Percentiles rank a stretch among this genome's conserved stretches.
phyloP scores from a whole-genome alignment of 2,888 invertebrate species.

The Trimorus sp. region DNA sequence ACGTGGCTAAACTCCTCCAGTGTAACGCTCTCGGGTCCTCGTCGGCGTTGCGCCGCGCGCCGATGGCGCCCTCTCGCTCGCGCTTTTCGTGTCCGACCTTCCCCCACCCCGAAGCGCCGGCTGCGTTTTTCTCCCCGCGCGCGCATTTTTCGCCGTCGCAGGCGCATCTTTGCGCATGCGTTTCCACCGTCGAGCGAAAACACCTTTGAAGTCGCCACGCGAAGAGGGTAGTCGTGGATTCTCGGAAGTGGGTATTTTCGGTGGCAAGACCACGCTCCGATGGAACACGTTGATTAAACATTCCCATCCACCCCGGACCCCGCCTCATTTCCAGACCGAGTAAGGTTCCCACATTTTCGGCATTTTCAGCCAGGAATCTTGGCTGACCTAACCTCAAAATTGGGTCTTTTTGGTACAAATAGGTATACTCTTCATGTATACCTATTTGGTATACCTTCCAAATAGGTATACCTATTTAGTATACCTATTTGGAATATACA shows the following conservation, averaged over 20 bases:
- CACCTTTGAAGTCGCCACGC: slow-evolving; percentile 67
- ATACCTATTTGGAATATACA: too few species aligned
- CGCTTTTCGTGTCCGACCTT: slow-evolving; percentile 40
- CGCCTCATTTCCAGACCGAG: slow-evolving; percentile 9
- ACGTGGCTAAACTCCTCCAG: slow-evolving; percentile 58
- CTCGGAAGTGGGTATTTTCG: slow-evolving; percentile 72
- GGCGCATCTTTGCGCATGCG: slow-evolving; percentile 58
- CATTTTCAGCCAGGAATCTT: not conserved
- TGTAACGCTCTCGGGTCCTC: slow-evolving; percentile 45
- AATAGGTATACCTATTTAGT: too few species aligned
- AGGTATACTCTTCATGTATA: too few species aligned
- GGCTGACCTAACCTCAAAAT: not conserved
- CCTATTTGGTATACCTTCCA: too few species aligned
- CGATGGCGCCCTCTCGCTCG: slow-evolving; percentile 31
- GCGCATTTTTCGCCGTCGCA: slow-evolving; percentile 24
- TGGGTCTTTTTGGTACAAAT: too few species aligned
- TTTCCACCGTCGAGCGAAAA: slow-evolving; percentile 34
- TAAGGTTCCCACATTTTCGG: not conserved
- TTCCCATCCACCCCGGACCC: slow-evolving; percentile 29
- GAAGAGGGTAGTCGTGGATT: slow-evolving; percentile 67
- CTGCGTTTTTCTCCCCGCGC: slow-evolving; percentile 20
- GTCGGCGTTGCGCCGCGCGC: not conserved
- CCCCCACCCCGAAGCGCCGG: slow-evolving; percentile 21
- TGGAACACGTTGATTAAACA: slow-evolving; percentile 60
- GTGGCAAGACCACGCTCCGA: slow-evolving; percentile 53